Evolutionary conservation across 2,888 invertebrate species (phyloP).

Genomic region (Heteromyza rotundicornis): DNA sequence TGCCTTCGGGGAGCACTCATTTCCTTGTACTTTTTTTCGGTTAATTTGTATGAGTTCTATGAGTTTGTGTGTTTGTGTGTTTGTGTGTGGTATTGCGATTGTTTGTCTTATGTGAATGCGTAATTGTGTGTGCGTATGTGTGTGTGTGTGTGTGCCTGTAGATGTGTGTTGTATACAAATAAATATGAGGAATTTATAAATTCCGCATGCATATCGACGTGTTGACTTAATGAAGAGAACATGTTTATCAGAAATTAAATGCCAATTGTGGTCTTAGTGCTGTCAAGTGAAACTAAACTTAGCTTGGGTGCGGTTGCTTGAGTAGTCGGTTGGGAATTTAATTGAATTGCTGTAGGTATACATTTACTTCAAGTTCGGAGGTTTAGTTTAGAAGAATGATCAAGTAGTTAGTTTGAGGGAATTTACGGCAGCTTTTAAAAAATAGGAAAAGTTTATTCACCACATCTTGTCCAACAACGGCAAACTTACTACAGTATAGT

Average conservation of each 20-base stretch:
- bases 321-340: no score
- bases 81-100: neutral
- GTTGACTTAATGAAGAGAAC: slow-evolving; percentile 57
- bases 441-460: no score
- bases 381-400: no score
- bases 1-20: neutral
- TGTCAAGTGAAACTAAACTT: neutral
- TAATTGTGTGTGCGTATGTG: neutral
- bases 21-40: slow-evolving; percentile 4
- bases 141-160: slow-evolving; percentile 3
- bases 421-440: no score
- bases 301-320: no score
- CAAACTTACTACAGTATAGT: no score
- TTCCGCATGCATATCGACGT: slow-evolving; percentile 46
- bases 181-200: slow-evolving; percentile 30
- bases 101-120: no score
- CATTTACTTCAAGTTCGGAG: no score
- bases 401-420: no score
- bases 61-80: neutral
- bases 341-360: no score
- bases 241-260: slow-evolving; percentile 56
- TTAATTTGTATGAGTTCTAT: slow-evolving; percentile 1
- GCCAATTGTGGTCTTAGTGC: slow-evolving; percentile 41
- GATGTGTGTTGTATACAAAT: slow-evolving; percentile 10
- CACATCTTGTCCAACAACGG: no score